Base-by-base conservation (phyloP, 2,797 vertebrate species). In the Acrossocheilus fasciatus region DNA sequence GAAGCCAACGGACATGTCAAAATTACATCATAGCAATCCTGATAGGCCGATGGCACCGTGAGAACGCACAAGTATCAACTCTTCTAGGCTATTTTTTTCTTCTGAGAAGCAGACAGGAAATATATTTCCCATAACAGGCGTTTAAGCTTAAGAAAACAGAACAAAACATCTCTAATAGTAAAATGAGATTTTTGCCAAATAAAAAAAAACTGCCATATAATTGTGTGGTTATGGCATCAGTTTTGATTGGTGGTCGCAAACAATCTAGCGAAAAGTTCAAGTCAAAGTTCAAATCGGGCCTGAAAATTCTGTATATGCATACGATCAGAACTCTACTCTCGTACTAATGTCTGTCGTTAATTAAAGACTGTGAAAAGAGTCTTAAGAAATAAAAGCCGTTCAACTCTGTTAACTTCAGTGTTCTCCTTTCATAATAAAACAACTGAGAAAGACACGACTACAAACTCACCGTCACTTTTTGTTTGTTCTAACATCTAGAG, bases 21-120 rank as follows among this genome's bases (percentile, higher is more conserved):
- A 79, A 64, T 79, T 6, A 64, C 36, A 64, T 62, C 57, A 59
- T 18, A 78, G 59, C 11, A 77, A 62, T 62, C 39, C 36, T 59
- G 14, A 59, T 26, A 41, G 54, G 36, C 7, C 2, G 14, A 30
- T 26, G n/a, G 57, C 39, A 62, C 15, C n/a, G n/a, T 45, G 39
- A 62, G 77, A 64, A 43, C 1, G 8, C 8, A 62, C 59, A 59
- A 26, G 36, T 43, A 17, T n/a, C 8, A 79, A 11, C 2, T 64
- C 57, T 30, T 39, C 6, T 26, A 18, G 18, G 47, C 4, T 17
- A 5, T 79, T 59, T 77, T 62, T 41, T 62, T 8, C n/a, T 39
- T 64, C 15, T 26, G 36, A 64, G 57, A 41, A 43, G 23, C 54
- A 79, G 4, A 43, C 23, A 79, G 57, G 39, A 79, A 43, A 43